Conservation (phyloP, 2,113 vertebrate species). For the Ariopsis seemanni region DNA sequence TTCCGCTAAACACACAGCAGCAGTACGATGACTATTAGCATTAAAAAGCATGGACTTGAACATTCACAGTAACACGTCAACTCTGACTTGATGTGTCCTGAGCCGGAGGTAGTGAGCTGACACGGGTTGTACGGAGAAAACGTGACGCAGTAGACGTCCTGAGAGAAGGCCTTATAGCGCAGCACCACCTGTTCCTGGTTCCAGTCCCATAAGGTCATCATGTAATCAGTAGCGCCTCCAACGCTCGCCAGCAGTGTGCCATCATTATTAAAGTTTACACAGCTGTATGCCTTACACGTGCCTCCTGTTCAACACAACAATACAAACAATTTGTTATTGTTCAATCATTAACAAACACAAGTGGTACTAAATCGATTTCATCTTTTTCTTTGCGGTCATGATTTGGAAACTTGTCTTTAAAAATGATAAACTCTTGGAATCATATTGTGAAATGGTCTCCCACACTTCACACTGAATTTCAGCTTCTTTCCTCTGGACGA, state of each 20-base stretch:
- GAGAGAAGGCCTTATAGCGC: conserved; percentile 85
- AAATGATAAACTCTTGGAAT: no score
- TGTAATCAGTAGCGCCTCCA: conserved; percentile 82
- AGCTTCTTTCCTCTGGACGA: no score
- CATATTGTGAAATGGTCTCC: no score
- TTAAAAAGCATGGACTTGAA: background rate
- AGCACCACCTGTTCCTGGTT: conserved; percentile 80
- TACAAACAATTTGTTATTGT: background rate
- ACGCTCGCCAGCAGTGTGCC: conserved; percentile 86
- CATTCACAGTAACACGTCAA: background rate
- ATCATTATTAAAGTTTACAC: conserved; percentile 78
- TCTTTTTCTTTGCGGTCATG: no score
- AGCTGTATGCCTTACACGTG: conserved; percentile 77
- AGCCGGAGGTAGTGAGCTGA: conserved; percentile 84
- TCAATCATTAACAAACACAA: background rate
- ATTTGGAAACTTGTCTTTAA: no score
- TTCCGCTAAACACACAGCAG: background rate
- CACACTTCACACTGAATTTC: no score
- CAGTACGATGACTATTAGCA: background rate
- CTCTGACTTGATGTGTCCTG: conserved; percentile 89
- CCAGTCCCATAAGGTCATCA: conserved; percentile 92
- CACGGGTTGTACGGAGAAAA: conserved; percentile 85
- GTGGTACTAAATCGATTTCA: background rate
- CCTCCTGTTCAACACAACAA: conserved; percentile 72
- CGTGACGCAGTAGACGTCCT: conserved; percentile 86